A percentile compares a stretch with the other conserved stretches of the same genome.
phyloP scores from a whole-genome alignment of 2,113 vertebrate genomes.

The Hippopotamus amphibius region DNA sequence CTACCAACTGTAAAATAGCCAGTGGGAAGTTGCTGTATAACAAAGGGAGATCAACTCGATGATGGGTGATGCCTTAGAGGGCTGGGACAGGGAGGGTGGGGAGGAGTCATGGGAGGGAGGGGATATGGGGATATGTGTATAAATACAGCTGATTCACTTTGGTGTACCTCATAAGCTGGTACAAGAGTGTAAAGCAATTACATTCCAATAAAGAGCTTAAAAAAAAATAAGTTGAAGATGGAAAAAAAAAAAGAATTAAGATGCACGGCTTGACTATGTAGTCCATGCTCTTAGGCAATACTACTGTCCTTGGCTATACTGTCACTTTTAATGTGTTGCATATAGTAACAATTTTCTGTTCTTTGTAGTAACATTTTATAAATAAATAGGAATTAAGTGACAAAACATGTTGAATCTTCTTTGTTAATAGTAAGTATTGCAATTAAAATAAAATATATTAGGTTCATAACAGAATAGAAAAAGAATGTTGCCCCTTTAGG shows the following conservation, averaged over 20 bases:
- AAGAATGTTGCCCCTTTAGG: neutral
- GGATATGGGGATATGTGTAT: too few species aligned
- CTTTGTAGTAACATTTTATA: neutral
- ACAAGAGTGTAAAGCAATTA: too few species aligned
- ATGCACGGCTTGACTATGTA: neutral
- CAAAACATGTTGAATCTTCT: neutral
- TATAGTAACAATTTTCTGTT: neutral
- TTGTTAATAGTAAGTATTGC: slow-evolving; percentile 6
- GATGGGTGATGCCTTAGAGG: too few species aligned
- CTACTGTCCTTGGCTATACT: neutral
- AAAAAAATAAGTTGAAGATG: too few species aligned
- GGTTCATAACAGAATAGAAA: neutral
- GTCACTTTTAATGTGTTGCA: neutral
- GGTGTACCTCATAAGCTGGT: too few species aligned
- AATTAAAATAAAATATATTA: slow-evolving; percentile 57
- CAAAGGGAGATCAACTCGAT: too few species aligned
- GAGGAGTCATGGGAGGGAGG: too few species aligned
- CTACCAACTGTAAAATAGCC: too few species aligned
- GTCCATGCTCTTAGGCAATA: neutral
- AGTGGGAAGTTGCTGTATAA: too few species aligned
- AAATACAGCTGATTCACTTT: too few species aligned
- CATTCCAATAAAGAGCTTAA: too few species aligned
- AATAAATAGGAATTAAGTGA: neutral
- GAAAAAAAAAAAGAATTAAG: neutral
- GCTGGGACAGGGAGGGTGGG: too few species aligned